A percentile compares a stretch with the other conserved stretches of the same genome.
Conservation (phyloP, 2,113 vertebrate genomes). For the Carollia perspicillata region DNA sequence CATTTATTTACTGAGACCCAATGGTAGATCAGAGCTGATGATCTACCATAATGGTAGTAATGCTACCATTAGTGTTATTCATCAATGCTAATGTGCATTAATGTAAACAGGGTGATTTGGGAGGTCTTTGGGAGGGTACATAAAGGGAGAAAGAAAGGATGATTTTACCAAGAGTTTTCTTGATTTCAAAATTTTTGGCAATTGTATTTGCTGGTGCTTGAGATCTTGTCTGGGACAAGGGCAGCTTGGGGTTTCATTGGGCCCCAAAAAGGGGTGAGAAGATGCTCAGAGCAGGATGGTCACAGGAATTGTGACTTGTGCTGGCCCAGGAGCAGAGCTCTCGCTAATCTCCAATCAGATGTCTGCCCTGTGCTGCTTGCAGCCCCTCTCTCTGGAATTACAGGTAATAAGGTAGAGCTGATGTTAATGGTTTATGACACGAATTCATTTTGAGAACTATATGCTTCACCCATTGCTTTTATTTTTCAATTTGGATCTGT, state of each 20-base stretch:
- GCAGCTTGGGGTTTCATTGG: neutral
- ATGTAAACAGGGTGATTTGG: neutral
- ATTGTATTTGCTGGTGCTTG: neutral
- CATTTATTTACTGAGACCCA: neutral
- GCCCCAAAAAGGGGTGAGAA: neutral
- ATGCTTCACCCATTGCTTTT: slow-evolving; percentile 77
- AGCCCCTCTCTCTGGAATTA: slow-evolving; percentile 56
- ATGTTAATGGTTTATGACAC: slow-evolving; percentile 78
- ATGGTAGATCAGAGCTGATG: neutral
- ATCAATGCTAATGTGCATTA: neutral
- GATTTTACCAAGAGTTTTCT: neutral
- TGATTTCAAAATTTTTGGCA: neutral
- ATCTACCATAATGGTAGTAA: too few relatives aligned
- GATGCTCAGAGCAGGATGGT: neutral
- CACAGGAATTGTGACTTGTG: neutral
- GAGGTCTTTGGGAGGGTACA: neutral
- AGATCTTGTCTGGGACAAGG: neutral
- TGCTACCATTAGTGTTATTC: neutral
- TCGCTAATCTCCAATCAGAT: neutral
- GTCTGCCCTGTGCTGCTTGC: neutral
- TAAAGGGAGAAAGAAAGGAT: neutral
- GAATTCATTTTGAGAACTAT: slow-evolving; percentile 82
- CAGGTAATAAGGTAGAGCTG: slow-evolving; percentile 80
- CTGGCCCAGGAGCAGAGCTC: neutral
- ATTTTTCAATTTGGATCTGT: slow-evolving; percentile 79